Percentiles rank a stretch among this genome's conserved stretches.
phyloP scores from a whole-genome alignment of 2,888 invertebrate species.

The Timema cristinae region DNA sequence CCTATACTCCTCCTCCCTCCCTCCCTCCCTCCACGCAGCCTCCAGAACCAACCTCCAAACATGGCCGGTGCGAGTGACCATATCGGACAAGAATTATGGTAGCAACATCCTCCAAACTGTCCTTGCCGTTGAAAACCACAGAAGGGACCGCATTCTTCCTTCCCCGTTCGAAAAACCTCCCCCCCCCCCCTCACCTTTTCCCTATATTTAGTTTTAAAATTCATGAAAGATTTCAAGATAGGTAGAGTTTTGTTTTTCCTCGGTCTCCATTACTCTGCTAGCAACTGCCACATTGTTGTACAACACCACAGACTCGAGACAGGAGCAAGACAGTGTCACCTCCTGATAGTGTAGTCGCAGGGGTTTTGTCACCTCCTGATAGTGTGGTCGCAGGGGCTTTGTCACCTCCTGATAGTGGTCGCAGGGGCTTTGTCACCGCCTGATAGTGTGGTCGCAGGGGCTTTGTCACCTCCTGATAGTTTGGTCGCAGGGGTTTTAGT shows the following conservation, averaged over 20 bases:
- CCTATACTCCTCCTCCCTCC: not conserved
- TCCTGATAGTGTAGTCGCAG: too few relatives aligned
- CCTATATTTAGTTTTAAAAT: constrained; percentile 10
- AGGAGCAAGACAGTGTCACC: not conserved
- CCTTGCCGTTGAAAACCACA: constrained; percentile 7
- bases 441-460: too few relatives aligned
- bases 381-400: too few relatives aligned
- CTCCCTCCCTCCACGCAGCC: not conserved
- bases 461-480: too few relatives aligned
- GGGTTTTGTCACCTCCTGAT: too few relatives aligned
- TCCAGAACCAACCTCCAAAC: not conserved
- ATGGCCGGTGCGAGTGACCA: not conserved
- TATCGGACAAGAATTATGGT: constrained; percentile 7
- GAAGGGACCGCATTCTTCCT: not conserved
- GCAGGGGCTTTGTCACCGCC: too few relatives aligned
- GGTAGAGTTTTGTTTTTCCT: constrained; percentile 2
- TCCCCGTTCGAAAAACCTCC: not conserved
- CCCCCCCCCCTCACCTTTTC: not conserved
- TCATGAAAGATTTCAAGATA: constrained; percentile 7
- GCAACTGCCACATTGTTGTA: not conserved
- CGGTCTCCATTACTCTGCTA: constrained; percentile 4
- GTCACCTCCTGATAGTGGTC: too few relatives aligned
- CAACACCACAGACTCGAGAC: not conserved
- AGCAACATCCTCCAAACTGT: not conserved
- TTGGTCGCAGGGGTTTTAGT: too few relatives aligned